Evolutionary conservation across 2,797 vertebrate genomes (phyloP).

Genomic region (Channa striata): DNA sequence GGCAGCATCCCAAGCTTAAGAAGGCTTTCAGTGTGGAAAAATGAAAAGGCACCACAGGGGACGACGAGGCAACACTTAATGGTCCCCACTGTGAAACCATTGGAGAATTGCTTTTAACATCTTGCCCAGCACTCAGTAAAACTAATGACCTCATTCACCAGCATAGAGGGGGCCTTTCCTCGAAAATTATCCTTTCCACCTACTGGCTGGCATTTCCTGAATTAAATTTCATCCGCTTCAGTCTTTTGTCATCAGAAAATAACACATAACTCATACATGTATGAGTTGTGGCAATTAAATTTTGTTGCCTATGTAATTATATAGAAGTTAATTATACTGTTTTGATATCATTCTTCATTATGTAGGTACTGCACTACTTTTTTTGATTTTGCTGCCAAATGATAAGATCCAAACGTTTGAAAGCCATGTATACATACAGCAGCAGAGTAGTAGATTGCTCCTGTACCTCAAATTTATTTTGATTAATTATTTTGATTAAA

Average conservation of each 20-base stretch:
- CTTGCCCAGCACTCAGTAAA: conserved; percentile 32
- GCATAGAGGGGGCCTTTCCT: conserved; percentile 37
- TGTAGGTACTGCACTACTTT: too few species aligned
- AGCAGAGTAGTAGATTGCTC: too few species aligned
- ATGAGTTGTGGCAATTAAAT: not conserved
- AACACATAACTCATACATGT: not conserved
- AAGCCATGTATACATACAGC: too few species aligned
- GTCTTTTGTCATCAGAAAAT: not conserved
- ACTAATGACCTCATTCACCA: conserved; percentile 39
- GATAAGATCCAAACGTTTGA: too few species aligned
- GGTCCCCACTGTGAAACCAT: conserved; percentile 41
- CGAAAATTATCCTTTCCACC: conserved; percentile 26
- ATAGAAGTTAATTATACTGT: too few species aligned
- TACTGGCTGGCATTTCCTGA: conserved; percentile 23
- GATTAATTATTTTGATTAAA: too few species aligned
- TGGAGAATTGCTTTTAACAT: conserved; percentile 66
- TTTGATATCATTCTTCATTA: too few species aligned
- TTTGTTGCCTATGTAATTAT: too few species aligned
- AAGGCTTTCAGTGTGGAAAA: conserved; percentile 42
- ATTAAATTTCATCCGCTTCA: not conserved
- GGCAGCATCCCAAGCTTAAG: conserved; percentile 16
- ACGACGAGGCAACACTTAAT: conserved; percentile 36
- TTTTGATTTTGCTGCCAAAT: too few species aligned
- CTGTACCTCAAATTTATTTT: too few species aligned
- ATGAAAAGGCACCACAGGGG: conserved; percentile 38